phyloP scores from a whole-genome alignment of 2,888 invertebrate genomes.

The Trachelus troglodyta region DNA sequence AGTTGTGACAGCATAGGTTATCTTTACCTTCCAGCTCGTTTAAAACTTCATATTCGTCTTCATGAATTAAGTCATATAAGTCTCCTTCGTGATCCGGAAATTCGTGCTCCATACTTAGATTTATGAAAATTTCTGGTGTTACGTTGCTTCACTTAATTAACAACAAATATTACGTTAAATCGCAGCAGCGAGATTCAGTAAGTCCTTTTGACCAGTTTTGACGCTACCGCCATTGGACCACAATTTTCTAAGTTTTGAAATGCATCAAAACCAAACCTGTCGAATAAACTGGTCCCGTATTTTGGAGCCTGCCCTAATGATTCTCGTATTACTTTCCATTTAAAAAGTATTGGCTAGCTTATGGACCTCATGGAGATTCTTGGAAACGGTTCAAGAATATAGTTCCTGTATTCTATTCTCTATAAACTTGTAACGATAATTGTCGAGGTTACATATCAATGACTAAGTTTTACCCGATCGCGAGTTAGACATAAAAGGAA shows the following conservation, averaged over 20 bases:
- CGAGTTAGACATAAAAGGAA: no score
- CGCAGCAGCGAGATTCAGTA: neutral
- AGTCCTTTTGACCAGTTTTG: neutral
- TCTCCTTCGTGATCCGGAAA: constrained; percentile 66
- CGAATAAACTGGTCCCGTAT: no score
- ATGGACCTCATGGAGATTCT: no score
- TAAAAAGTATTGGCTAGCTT: no score
- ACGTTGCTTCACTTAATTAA: neutral
- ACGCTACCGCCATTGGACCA: neutral
- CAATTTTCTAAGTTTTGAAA: neutral
- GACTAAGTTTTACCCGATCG: no score
- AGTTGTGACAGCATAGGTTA: constrained; percentile 20
- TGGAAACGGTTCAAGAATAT: no score
- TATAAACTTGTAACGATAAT: no score
- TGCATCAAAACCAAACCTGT: neutral
- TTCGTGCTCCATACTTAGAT: constrained; percentile 49
- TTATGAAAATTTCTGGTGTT: neutral
- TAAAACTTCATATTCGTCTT: constrained; percentile 59
- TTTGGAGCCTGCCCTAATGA: no score
- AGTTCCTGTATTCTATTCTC: no score
- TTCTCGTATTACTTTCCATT: no score
- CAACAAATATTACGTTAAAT: neutral
- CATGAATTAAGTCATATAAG: constrained; percentile 58
- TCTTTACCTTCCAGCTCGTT: constrained; percentile 56
- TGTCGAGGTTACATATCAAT: no score